A percentile compares a stretch with the other conserved stretches of the same genome.
Conservation (phyloP, 1,140 invertebrate genomes). For the Drusus annulatus region DNA sequence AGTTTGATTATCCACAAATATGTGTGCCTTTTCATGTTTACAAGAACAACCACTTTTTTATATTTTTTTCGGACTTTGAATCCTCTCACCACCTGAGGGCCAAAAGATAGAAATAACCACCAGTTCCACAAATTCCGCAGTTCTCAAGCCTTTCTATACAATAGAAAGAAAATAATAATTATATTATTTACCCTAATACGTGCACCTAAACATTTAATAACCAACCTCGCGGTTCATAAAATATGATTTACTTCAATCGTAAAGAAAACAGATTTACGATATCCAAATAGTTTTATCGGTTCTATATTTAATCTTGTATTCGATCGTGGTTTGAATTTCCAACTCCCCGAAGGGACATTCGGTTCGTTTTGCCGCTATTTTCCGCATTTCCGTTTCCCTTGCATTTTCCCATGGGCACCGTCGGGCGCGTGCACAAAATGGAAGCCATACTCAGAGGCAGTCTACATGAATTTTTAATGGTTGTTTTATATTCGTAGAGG, state of each 20-base stretch:
- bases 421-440: constrained; percentile 44
- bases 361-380: constrained; percentile 46
- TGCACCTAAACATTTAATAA: too few relatives aligned
- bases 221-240: too few relatives aligned
- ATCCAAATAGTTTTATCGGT: constrained; percentile 41
- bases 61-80: too few relatives aligned
- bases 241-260: not conserved
- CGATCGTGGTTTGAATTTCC: constrained; percentile 34
- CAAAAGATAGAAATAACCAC: too few relatives aligned
- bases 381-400: constrained; percentile 29
- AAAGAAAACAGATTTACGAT: constrained; percentile 28
- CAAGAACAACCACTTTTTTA: too few relatives aligned
- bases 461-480: constrained; percentile 43
- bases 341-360: constrained; percentile 40
- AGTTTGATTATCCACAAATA: too few relatives aligned
- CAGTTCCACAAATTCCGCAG: too few relatives aligned
- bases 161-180: too few relatives aligned
- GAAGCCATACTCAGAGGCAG: constrained; percentile 25
- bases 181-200: too few relatives aligned
- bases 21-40: too few relatives aligned
- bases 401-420: constrained; percentile 38
- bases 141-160: too few relatives aligned
- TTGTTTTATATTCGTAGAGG: constrained; percentile 32
- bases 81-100: too few relatives aligned
- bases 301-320: constrained; percentile 43